Base-by-base conservation (phyloP, 1,140 invertebrate genomes). In the Contarinia nasturtii region DNA sequence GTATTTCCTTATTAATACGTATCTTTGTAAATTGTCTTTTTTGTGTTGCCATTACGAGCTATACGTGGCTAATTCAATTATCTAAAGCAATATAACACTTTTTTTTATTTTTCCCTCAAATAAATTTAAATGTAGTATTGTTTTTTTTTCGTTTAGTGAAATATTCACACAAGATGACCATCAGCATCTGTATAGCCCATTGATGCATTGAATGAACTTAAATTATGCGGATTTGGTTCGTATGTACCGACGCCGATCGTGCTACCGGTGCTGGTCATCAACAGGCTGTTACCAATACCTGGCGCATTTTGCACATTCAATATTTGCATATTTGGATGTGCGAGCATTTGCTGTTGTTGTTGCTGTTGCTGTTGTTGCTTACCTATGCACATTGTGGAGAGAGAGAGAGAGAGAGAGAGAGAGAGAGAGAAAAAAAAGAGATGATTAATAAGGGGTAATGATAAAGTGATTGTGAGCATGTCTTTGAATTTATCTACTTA, bases 401-500 rank as follows among this genome's bases (percentile, higher is more conserved):
- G n/a, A n/a, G n/a, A n/a, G n/a, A n/a, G n/a, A n/a, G n/a, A n/a
- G n/a, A n/a, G n/a, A n/a, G n/a, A n/a, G n/a, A n/a, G n/a, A n/a
- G n/a, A n/a, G n/a, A n/a, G n/a, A n/a, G n/a, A n/a, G n/a, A n/a
- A n/a, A n/a, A n/a, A n/a, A n/a, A n/a, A n/a, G n/a, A n/a, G n/a
- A n/a, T n/a, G n/a, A n/a, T n/a, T n/a, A n/a, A n/a, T n/a, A n/a
- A n/a, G n/a, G n/a, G n/a, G n/a, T n/a, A n/a, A n/a, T n/a, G n/a
- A n/a, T n/a, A n/a, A n/a, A n/a, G n/a, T n/a, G n/a, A n/a, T n/a
- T n/a, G n/a, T n/a, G n/a, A n/a, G n/a, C n/a, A n/a, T n/a, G n/a
- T n/a, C n/a, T n/a, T n/a, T n/a, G n/a, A n/a, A n/a, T 27, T 56
- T 55, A 14, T 60, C 51, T 72, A 70, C 51, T 66, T 67, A 3